Base-by-base conservation (phyloP, 2,113 vertebrate species). In the Pedionomus torquatus region DNA sequence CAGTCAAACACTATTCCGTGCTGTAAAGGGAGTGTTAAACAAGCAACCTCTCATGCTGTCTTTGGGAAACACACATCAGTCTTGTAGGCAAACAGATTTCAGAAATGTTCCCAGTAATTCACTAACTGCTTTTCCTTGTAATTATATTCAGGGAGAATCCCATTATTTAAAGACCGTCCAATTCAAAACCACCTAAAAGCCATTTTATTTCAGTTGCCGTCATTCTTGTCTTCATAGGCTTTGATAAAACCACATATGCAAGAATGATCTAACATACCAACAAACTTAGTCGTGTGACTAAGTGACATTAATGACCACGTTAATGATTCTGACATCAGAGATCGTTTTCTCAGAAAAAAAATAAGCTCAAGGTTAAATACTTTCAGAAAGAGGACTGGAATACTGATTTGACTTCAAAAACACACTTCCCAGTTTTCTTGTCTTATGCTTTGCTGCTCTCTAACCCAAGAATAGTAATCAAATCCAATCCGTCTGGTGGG, bases 381-480 rank as follows among this genome's bases (percentile, higher is more conserved):
- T 61, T 85, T 66, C 82, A 69, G 74, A 39, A 75, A 12, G 64
- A 94, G 52, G 41, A 80, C 31, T 68, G 51, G 5, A 90, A 8
- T 11, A 61, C 28, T 28, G n/a, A 78, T 81, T 70, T 51, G 58
- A 80, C 72, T 91, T 75, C 72, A 65, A 57, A 39, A 61, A 46
- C 4, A 63, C 80, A 77, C 28, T 91, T 64, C 20, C 37, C 52
- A 41, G n/a, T 17, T 85, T 85, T 78, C 80, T 85, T 69, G 39
- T 74, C 63, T 93, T 28, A 33, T 17, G 43, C 52, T 91, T 90
- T 94, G 74, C 57, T 95, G 86, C 54, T 95, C 75, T 95, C 83
- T 93, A 92, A 90, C 44, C 52, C 74, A 85, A 93, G 65, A 93
- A 65, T 13, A 65, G n/a, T 66, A 87, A 77, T 69, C 49, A 93